Evolutionary conservation across 2,113 vertebrate genomes (phyloP).

Genomic region (Rostratula benghalensis): DNA sequence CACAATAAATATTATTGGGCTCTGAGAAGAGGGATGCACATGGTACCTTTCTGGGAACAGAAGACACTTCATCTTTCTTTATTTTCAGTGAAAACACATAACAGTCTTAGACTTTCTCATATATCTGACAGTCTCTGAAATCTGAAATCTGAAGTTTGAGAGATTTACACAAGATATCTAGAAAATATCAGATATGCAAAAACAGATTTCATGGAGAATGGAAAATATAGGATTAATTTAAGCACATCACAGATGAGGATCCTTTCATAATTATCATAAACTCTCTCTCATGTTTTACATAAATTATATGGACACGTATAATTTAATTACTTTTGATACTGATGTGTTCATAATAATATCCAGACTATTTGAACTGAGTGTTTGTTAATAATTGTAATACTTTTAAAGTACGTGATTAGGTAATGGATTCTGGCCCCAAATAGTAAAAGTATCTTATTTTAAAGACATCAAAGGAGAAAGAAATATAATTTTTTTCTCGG

Average conservation of each 20-base stretch:
- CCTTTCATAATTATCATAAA: neutral
- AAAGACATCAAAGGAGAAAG: neutral
- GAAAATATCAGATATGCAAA: neutral
- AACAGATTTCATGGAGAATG: neutral
- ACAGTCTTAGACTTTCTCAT: neutral
- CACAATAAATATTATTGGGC: neutral
- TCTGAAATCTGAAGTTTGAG: too few relatives aligned
- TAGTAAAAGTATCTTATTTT: neutral
- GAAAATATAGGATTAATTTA: neutral
- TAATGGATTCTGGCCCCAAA: neutral
- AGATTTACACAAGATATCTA: neutral
- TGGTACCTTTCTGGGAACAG: neutral
- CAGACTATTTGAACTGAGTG: neutral
- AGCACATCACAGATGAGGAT: neutral
- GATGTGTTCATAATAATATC: neutral
- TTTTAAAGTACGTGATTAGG: neutral
- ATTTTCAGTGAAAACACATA: neutral
- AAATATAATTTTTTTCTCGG: neutral
- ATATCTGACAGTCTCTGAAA: neutral
- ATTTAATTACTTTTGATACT: neutral
- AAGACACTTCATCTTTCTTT: neutral
- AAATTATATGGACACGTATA: neutral
- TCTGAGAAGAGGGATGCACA: neutral
- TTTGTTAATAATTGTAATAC: neutral
- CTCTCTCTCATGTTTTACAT: neutral